A percentile compares a stretch with the other conserved stretches of the same genome.
phyloP scores from a whole-genome alignment of 2,888 invertebrate species.

The Aricia artaxerxes region DNA sequence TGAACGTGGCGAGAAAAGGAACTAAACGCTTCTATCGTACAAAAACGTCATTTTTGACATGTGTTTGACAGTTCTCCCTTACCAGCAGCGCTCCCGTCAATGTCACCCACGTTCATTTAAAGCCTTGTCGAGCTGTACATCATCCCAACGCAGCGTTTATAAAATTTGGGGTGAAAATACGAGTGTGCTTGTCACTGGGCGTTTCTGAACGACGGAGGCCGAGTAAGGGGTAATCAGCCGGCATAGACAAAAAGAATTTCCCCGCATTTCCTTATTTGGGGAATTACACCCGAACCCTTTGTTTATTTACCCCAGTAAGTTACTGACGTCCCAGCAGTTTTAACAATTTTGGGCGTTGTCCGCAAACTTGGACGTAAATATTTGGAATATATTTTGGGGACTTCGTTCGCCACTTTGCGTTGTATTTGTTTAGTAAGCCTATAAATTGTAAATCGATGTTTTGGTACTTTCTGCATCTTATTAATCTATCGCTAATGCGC shows the following conservation, averaged over 20 bases:
- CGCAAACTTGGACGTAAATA: neutral
- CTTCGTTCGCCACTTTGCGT: neutral
- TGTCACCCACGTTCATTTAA: no score
- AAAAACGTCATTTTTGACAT: no score
- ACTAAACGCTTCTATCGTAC: no score
- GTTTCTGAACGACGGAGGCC: neutral
- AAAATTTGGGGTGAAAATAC: neutral
- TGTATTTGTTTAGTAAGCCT: neutral
- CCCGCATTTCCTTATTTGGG: constrained; percentile 50
- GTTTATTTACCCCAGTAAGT: constrained; percentile 35
- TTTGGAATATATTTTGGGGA: neutral
- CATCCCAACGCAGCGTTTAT: constrained; percentile 1
- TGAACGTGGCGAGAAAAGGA: no score
- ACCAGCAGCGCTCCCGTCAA: no score
- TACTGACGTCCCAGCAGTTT: constrained; percentile 28
- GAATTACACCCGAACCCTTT: constrained; percentile 48
- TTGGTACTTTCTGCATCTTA: neutral
- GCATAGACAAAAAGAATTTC: constrained; percentile 47
- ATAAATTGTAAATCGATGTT: neutral
- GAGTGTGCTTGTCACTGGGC: neutral
- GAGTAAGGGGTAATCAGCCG: constrained; percentile 40
- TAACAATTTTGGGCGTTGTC: constrained; percentile 1
- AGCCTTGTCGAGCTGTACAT: neutral
- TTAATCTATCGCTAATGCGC: no score
- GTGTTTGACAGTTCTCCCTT: no score